Conservation (phyloP, 2,888 invertebrate genomes). For the Lissonota sp. region DNA sequence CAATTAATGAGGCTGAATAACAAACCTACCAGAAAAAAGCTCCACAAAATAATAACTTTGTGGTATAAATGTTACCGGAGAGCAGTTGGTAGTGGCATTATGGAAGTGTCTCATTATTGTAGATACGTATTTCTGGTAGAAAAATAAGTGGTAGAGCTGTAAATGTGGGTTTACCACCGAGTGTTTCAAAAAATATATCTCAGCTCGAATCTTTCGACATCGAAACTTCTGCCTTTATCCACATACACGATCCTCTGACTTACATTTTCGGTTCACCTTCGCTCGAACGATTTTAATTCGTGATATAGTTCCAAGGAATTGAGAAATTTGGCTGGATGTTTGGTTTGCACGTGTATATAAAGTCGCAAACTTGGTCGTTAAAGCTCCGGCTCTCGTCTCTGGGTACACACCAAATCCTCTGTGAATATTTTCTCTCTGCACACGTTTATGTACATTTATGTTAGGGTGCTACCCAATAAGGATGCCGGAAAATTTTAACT, state of each 20-base stretch:
- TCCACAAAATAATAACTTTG: no score
- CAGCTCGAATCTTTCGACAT: not conserved
- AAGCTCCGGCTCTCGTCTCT: slow-evolving; percentile 15
- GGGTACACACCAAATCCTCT: not conserved
- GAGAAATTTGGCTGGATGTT: not conserved
- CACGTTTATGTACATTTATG: not conserved
- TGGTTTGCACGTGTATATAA: slow-evolving; percentile 22
- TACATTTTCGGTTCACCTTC: slow-evolving; percentile 20
- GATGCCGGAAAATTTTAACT: no score
- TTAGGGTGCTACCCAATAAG: no score
- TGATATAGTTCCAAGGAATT: not conserved
- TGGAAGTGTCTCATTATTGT: no score
- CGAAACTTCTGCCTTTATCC: not conserved
- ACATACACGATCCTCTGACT: not conserved
- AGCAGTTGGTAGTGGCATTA: no score
- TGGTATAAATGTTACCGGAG: no score
- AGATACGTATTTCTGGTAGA: no score
- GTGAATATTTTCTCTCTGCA: slow-evolving; percentile 42
- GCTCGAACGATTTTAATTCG: slow-evolving; percentile 45
- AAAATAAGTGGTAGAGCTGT: no score
- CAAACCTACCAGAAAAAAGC: no score
- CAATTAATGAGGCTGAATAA: no score
- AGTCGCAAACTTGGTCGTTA: slow-evolving; percentile 48
- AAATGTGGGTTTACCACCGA: no score
- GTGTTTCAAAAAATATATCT: no score